phyloP scores from a whole-genome alignment of 2,113 vertebrate genomes.

The Etia nguti region DNA sequence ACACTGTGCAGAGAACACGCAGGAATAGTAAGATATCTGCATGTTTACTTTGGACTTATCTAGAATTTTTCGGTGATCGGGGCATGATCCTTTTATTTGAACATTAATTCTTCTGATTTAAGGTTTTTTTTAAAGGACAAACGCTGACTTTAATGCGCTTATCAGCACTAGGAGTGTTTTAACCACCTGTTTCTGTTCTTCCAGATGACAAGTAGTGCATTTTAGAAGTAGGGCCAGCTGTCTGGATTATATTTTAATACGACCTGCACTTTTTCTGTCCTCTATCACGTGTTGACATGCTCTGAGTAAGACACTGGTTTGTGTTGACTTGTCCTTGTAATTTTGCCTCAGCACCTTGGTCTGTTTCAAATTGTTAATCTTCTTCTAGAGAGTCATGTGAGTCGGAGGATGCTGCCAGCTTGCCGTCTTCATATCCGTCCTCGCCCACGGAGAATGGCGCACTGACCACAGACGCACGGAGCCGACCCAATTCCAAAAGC shows the following conservation, averaged over 20 bases:
- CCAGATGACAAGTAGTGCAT: neutral
- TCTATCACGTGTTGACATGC: neutral
- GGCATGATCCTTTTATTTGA: neutral
- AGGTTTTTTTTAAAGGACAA: neutral
- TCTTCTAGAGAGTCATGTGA: slow-evolving; percentile 87
- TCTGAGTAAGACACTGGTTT: neutral
- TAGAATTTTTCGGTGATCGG: neutral
- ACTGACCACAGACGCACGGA: slow-evolving; percentile 70
- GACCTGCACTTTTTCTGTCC: slow-evolving; percentile 11
- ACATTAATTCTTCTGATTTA: neutral
- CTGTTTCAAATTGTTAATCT: slow-evolving; percentile 18
- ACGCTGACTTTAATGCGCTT: neutral
- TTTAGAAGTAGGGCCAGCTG: neutral
- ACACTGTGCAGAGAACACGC: neutral
- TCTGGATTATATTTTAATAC: slow-evolving; percentile 11
- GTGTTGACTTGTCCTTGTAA: neutral
- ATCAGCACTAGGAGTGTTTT: neutral
- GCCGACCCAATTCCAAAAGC: slow-evolving; percentile 88
- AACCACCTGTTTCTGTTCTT: slow-evolving; percentile 25
- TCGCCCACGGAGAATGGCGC: slow-evolving; percentile 93
- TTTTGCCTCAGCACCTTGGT: neutral
- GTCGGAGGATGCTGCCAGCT: slow-evolving; percentile 86
- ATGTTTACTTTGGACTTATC: slow-evolving; percentile 15
- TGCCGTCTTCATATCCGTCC: slow-evolving; percentile 83
- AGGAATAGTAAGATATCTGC: slow-evolving; percentile 17